Base-by-base conservation (phyloP, 1,140 invertebrate genomes). In the Chrysopa pallens region DNA sequence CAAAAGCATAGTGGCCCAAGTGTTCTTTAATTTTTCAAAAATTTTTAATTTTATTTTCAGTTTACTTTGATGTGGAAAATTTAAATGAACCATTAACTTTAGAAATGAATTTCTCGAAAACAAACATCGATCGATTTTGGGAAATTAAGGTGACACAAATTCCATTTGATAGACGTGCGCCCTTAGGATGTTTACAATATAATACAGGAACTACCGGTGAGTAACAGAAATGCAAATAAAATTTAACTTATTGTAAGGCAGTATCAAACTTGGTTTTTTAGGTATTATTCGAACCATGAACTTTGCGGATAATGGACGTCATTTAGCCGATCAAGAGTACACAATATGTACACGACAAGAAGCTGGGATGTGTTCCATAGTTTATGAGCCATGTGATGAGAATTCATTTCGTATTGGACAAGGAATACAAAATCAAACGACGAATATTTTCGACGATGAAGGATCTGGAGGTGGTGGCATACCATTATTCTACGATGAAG, bases 281-380 rank as follows among this genome's bases (percentile, higher is more conserved):
- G 72, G 78, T 15, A 69, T 69, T 2, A 63, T 83, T 35, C 71
- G 75, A 55, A 84, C 80, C 1, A 74, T 85, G 54, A 87, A 87
- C 57, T 86, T 75, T 53, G 73, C 81, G 1, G 73, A 78, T 3
- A 87, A 87, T 54, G 83, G 83, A 0, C 66, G 83, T 3, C 80
- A 83, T 48, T 57, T 87, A n/a, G 77, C 84, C 0, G 65, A 74
- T 46, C 81, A 84, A 49, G 74, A 84, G 52, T 84, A 87, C 58
- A 66, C 70, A 36, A 72, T 83, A n/a, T 87, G 83, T 51, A 67
- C 84, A 36, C 61, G 80, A 9, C 75, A 79, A 48, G 78, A 80
- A 50, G 52, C 57, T 8, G 73, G 71, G 0, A 76, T 75, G 69
- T 86, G 82, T 51, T 78, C 79, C 8, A 74, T 86, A n/a, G 63